Evolutionary conservation across 2,888 invertebrate genomes (phyloP), one percentile per base, ranked within the genome.

Genomic region (Conistra vaccinii): DNA sequence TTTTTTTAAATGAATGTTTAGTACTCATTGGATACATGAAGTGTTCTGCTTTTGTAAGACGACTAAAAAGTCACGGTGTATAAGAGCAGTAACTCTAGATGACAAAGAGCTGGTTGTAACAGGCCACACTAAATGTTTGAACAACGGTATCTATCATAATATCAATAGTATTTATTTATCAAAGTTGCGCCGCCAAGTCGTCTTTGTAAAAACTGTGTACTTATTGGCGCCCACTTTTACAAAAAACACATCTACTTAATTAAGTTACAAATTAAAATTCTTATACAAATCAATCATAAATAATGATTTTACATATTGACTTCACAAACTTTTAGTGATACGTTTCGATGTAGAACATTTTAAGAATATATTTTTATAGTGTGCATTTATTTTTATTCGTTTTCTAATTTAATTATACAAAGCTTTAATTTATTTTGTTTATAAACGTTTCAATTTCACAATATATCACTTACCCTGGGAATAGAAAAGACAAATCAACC

Each of bases 321-420:
- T 72, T 80, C 57, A 73, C 73, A n/a, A 67, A 62, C 29, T 20
- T 73, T 61, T 66, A 58, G 35, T 80, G 51, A 73, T 35, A 55
- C 32, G 26, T 72, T 79, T 72, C 80, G 80, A 80, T 78, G 78
- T 78, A 42, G 14, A 23, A 66, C 1, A 51, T 72, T 61, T 62
- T 51, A 53, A 39, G 10, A 53, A 70, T 53, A 48, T 45, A 29
- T 51, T 72, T 79, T 53, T 42, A 63, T 32, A 45, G 53, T 32
- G 73, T 79, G 78, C 51, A 45, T 51, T 62, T 55, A 48, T 20
- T 29, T 39, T 57, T 72, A 17, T 39, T 29, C 10, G n/a, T n/a
- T 67, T 73, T 55, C 17, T 35, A 29, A 12, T 35, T 75, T 45
- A 70, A 48, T 20, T 2, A 39, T 35, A 45, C 20, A 29, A 62